phyloP scores from a whole-genome alignment of 2,113 vertebrate species.

The Phrynosoma blainvillii region DNA sequence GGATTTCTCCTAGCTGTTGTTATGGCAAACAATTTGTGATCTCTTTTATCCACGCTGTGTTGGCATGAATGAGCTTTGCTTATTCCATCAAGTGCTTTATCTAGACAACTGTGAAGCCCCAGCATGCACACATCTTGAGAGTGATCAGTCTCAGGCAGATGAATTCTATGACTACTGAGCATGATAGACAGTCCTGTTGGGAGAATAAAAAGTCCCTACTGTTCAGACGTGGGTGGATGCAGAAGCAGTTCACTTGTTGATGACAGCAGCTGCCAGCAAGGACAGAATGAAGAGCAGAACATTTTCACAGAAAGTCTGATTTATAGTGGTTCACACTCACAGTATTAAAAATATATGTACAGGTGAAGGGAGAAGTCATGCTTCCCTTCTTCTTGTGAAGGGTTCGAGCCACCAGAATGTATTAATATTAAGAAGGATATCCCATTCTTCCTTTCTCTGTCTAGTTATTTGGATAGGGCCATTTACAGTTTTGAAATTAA shows the following conservation, averaged over 20 bases:
- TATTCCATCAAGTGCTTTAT: not conserved
- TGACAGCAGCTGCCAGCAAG: slow-evolving; percentile 4
- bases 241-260: not conserved
- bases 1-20: not conserved
- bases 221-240: slow-evolving; percentile 11
- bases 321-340: not conserved
- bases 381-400: not conserved
- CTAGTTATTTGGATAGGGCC: not conserved
- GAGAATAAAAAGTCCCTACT: not conserved
- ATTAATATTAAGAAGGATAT: not conserved
- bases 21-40: not conserved
- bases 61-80: not conserved
- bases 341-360: not conserved
- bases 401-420: not conserved
- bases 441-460: not conserved
- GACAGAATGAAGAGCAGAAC: not conserved
- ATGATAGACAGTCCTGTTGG: slow-evolving; percentile 1
- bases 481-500: not conserved
- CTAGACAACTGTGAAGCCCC: slow-evolving; percentile 6
- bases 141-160: not conserved
- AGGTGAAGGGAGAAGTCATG: not conserved
- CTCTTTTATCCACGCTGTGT: not conserved
- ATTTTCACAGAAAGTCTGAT: not conserved
- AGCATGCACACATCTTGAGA: slow-evolving; percentile 12
- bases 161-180: not conserved